A percentile compares a stretch with the other conserved stretches of the same genome.
These are phyloP conservation scores for Melanostoma scalare DNA, from an alignment of 2,888 invertebrate species.

Conservation along the genomic window DNA sequence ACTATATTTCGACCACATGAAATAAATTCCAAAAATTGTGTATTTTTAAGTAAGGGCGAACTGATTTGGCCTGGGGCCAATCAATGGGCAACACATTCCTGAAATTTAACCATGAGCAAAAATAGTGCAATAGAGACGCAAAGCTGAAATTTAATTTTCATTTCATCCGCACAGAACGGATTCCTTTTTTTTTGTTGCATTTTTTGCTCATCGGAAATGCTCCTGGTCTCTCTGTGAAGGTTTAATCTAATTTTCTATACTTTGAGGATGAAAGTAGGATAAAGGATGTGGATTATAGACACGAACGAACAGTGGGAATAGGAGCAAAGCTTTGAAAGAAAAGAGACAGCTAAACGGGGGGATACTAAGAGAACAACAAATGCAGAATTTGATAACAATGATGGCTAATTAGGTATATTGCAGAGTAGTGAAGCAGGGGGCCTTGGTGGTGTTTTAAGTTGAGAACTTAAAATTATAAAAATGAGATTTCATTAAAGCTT, in stretches of 20 bases:
- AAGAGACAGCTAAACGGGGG: slow-evolving; percentile 13
- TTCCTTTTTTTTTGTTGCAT: slow-evolving; percentile 4
- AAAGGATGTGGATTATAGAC: slow-evolving; percentile 39
- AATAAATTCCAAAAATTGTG: no score
- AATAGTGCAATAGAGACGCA: slow-evolving; percentile 27
- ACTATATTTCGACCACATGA: no score
- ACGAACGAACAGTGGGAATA: neutral
- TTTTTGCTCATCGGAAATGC: slow-evolving; percentile 16
- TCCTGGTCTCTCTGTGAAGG: slow-evolving; percentile 16
- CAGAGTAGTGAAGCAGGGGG: neutral
- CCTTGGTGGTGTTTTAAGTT: neutral
- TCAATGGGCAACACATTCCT: neutral
- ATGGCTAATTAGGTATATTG: slow-evolving; percentile 40
- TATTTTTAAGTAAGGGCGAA: neutral
- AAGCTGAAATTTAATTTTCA: slow-evolving; percentile 50
- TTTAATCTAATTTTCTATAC: slow-evolving; percentile 51
- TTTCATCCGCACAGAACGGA: slow-evolving; percentile 28
- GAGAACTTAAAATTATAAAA: slow-evolving; percentile 13
- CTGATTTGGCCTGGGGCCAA: neutral
- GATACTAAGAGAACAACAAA: slow-evolving; percentile 26
- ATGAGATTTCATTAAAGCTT: slow-evolving; percentile 8
- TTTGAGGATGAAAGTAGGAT: slow-evolving; percentile 45
- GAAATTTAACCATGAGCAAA: neutral
- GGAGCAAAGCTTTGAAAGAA: neutral
- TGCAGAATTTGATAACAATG: slow-evolving; percentile 36